Evolutionary conservation across 2,113 vertebrate species (phyloP).

Genomic region (Atherinomorus stipes): DNA sequence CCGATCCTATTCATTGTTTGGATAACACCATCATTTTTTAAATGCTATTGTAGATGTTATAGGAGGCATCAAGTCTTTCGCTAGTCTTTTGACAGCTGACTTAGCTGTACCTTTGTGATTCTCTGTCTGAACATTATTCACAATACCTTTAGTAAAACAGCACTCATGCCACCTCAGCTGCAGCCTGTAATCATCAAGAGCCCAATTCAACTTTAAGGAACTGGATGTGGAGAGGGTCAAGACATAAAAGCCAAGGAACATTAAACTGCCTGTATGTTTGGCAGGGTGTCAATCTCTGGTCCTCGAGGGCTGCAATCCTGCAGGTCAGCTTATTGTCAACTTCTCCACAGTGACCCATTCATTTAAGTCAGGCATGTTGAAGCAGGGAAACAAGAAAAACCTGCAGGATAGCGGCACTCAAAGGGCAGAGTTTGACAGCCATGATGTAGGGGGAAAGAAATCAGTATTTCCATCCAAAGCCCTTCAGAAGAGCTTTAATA

Average conservation of each 20-base stretch:
- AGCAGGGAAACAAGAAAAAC: too few relatives aligned
- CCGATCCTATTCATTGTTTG: constrained; percentile 16
- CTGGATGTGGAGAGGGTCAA: constrained; percentile 27
- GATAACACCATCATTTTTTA: constrained; percentile 15
- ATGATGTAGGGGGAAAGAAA: too few relatives aligned
- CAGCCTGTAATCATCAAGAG: constrained; percentile 11
- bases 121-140: neutral
- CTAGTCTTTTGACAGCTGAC: constrained; percentile 18
- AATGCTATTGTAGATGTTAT: constrained; percentile 4
- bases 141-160: neutral
- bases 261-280: too few relatives aligned
- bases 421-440: too few relatives aligned
- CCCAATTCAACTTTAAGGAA: constrained; percentile 22
- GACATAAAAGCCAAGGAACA: constrained; percentile 11
- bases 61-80: neutral
- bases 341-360: too few relatives aligned
- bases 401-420: too few relatives aligned
- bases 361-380: too few relatives aligned
- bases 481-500: too few relatives aligned
- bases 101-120: constrained; percentile 1
- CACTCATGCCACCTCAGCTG: constrained; percentile 9
- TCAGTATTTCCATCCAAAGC: too few relatives aligned
- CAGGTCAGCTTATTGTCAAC: too few relatives aligned
- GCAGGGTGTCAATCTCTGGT: too few relatives aligned
- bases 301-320: too few relatives aligned